Percentiles rank a stretch among this genome's conserved stretches.
phyloP scores from a whole-genome alignment of 2,888 invertebrate species.

The Archips crataeganus region DNA sequence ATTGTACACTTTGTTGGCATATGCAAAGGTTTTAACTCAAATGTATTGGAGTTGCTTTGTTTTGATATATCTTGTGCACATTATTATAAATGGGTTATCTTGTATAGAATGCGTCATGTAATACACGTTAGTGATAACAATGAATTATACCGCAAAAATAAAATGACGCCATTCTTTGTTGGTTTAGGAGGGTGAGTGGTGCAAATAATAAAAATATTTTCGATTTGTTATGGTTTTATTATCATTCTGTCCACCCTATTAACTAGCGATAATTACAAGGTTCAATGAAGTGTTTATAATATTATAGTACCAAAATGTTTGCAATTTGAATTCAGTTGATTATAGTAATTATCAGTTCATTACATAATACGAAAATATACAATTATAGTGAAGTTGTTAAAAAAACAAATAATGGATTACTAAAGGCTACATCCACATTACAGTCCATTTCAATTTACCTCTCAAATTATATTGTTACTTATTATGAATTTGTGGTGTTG shows the following conservation, averaged over 20 bases:
- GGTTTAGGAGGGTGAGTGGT: neutral
- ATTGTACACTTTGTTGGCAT: neutral
- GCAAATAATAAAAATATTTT: constrained; percentile 26
- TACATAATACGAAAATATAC: constrained; percentile 12
- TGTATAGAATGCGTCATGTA: neutral
- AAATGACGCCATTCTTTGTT: neutral
- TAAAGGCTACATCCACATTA: constrained; percentile 1
- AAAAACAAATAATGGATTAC: neutral
- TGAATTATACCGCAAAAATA: neutral
- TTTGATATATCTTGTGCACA: neutral
- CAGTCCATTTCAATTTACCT: constrained; percentile 1
- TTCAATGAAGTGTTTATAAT: constrained; percentile 29
- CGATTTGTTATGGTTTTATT: constrained; percentile 34
- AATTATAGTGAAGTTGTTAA: constrained; percentile 1
- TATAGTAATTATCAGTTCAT: constrained; percentile 25
- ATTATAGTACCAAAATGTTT: constrained; percentile 27
- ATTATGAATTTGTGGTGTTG: neutral
- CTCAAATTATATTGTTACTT: neutral
- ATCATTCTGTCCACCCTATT: constrained; percentile 41
- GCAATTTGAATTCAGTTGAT: constrained; percentile 14
- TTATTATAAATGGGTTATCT: constrained; percentile 1
- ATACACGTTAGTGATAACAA: constrained; percentile 3
- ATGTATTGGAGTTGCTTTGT: neutral
- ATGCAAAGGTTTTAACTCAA: neutral
- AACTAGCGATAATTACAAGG: constrained; percentile 34